These are phyloP conservation scores for Dendronephthya gigantea DNA, from an alignment of 64 coral and sea anemone species.

Conservation along the genomic window DNA sequence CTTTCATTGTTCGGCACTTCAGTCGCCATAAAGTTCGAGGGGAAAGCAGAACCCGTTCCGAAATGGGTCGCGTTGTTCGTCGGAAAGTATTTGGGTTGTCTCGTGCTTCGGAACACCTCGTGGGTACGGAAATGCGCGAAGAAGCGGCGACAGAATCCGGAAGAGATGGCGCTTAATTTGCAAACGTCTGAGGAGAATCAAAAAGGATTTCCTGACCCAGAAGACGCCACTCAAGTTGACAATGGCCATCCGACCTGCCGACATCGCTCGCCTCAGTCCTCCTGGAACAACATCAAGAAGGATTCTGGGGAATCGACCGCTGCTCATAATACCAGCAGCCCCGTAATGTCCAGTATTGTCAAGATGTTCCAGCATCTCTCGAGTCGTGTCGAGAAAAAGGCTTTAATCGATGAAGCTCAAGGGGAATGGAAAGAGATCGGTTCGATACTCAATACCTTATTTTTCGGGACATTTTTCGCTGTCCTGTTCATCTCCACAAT, in stretches of 20 bases:
- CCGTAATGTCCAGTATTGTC: neutral
- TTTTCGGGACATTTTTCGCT: neutral
- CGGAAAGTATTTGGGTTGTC: neutral
- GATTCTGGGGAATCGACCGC: neutral
- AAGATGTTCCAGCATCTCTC: neutral
- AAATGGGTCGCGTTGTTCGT: neutral
- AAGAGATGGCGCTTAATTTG: neutral
- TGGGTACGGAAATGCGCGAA: neutral
- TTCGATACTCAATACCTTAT: neutral
- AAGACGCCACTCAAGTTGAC: neutral
- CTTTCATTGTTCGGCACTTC: neutral
- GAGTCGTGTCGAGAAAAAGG: neutral
- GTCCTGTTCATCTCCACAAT: neutral
- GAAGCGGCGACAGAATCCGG: neutral
- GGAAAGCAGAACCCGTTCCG: neutral
- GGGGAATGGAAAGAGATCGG: slow-evolving; percentile 2
- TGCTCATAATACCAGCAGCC: neutral
- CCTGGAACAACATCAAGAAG: neutral
- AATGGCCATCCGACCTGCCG: neutral
- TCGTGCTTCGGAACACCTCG: neutral
- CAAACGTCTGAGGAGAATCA: neutral
- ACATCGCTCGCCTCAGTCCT: neutral
- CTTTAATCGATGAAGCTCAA: neutral
- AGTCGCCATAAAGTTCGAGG: neutral
- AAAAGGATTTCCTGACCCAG: neutral